Base-by-base conservation (phyloP, 2,113 vertebrate genomes). In the Emydura subglobosa region DNA sequence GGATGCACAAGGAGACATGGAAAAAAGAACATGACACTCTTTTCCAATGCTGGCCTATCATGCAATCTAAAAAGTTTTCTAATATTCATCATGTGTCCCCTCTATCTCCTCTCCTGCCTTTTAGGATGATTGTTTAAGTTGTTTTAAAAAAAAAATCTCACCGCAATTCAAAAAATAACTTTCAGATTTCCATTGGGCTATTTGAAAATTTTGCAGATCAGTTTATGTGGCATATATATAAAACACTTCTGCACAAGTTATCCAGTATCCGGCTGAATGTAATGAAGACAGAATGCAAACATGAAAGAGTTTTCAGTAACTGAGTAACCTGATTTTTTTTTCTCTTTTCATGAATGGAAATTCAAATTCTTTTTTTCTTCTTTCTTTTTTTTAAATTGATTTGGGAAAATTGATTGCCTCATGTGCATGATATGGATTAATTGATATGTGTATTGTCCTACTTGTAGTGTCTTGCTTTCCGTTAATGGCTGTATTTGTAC, bases 1-100 rank as follows among this genome's bases (percentile, higher is more conserved):
- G 97, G 94, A 94, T 79, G 93, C 91, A 68, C 94, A 98, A 92
- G 95, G 97, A 97, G 89, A 84, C 96, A 96, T 34, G 93, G 93
- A 95, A 98, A 96, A 96, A 96, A 96, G 96, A 98, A 96, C 96
- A 9, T 94, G 39, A 2, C 42, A 11, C 4, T 2, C 79, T 93
- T 72, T 76, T 78, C 24, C 24, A 21, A 24, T 34, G 12, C 5
- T 2, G 80, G 16, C 31, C 83, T 61, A 59, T 86, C 79, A 65
- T 54, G 50, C 92, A 88, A 76, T 86, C 68, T 27, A 3, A 78
- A 13, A 97, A 95, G 92, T 96, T 97, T 86, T 83, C 79, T 44
- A 74, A 12, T 53, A 14, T 79, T 94, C 61, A 10, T 51, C 79
- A 1, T 2, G 1, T 83, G 86, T 50, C 87, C 57, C 21, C n/a